A percentile compares a stretch with the other conserved stretches of the same genome.
Evolutionary conservation across 2,888 invertebrate species (phyloP).

Genomic region (Chironomus riparius): DNA sequence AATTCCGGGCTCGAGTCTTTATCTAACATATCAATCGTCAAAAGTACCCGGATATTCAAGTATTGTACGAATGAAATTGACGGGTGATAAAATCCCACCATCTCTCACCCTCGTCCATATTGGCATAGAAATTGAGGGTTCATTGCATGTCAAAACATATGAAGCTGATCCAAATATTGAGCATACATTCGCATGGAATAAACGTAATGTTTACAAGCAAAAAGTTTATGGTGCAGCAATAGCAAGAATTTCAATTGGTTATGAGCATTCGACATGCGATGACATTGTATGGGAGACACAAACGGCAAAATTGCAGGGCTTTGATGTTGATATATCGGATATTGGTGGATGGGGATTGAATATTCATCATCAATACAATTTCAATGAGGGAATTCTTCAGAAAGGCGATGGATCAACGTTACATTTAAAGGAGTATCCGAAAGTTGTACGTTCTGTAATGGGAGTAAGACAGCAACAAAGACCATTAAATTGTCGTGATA

Average conservation of each 20-base stretch:
- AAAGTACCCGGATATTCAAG: slow-evolving; percentile 91
- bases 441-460: slow-evolving; percentile 85
- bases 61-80: slow-evolving; percentile 82
- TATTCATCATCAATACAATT: slow-evolving; percentile 97
- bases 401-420: slow-evolving; percentile 94
- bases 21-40: slow-evolving; percentile 91
- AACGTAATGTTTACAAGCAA: slow-evolving; percentile 94
- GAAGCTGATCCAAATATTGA: slow-evolving; percentile 93
- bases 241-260: slow-evolving; percentile 85
- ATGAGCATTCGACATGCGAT: slow-evolving; percentile 81
- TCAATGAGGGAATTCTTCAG: slow-evolving; percentile 94
- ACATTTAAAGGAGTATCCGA: slow-evolving; percentile 85
- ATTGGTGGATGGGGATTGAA: slow-evolving; percentile 97
- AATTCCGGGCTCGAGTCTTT: slow-evolving; percentile 87
- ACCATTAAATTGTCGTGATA: slow-evolving; percentile 73
- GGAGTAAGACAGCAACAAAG: slow-evolving; percentile 78
- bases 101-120: slow-evolving; percentile 84
- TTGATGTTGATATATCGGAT: slow-evolving; percentile 93
- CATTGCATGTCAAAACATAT: slow-evolving; percentile 84
- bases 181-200: slow-evolving; percentile 97
- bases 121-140: slow-evolving; percentile 86
- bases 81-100: slow-evolving; percentile 69
- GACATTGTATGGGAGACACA: slow-evolving; percentile 94
- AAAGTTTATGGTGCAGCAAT: slow-evolving; percentile 86
- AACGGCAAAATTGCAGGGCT: slow-evolving; percentile 87